Conservation (phyloP, 2,797 vertebrate species). For the Picus viridis region DNA sequence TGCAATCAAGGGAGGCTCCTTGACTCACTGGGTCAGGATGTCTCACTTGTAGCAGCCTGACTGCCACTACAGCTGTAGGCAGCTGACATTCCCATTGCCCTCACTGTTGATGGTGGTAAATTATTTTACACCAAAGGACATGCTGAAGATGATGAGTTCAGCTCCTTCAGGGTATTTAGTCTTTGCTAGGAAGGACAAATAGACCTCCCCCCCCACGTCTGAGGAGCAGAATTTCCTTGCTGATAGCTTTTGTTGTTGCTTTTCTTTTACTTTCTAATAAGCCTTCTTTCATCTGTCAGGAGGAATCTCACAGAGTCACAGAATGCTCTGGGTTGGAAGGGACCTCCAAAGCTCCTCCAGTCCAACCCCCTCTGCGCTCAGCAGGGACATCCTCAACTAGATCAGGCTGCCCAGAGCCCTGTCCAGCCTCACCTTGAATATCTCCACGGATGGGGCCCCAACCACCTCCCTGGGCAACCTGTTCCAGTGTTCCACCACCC, state of each 20-base stretch:
- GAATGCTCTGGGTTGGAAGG: no score
- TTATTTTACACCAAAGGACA: background rate
- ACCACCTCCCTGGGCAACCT: no score
- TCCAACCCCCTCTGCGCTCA: no score
- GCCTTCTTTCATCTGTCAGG: fast-evolving
- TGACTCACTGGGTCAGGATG: background rate
- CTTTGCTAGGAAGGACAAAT: background rate
- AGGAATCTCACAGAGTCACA: background rate
- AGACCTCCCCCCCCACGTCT: background rate
- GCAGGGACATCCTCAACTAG: no score
- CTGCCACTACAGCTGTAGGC: background rate
- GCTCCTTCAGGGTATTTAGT: background rate
- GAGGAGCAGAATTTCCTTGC: background rate
- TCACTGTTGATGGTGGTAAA: background rate
- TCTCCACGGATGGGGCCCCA: no score
- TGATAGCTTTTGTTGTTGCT: background rate
- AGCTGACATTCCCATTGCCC: background rate
- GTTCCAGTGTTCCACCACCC: no score
- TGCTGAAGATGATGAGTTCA: background rate
- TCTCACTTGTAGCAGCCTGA: background rate
- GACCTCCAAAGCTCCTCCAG: no score
- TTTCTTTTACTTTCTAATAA: background rate
- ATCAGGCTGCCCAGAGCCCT: no score
- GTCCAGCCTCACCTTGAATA: no score
- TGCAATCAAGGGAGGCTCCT: background rate